Evolutionary conservation across 2,797 vertebrate genomes (phyloP), one percentile per base, ranked within the genome.

Genomic region (Okamejei kenojei): DNA sequence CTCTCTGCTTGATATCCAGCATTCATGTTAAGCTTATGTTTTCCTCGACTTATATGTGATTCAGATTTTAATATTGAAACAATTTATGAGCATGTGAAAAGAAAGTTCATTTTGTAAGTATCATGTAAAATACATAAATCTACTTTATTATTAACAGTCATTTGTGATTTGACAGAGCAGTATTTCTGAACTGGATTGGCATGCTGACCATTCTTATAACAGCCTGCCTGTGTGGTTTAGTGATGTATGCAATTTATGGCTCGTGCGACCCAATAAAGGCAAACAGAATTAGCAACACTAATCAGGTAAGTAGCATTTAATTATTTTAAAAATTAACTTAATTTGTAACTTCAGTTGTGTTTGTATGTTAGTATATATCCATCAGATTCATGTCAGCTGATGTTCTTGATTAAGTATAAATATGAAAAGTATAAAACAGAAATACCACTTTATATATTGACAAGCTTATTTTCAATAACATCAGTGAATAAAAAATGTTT

Each of bases 211-310:
- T 92, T 15, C 71, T 92, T 38, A 7, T 71, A 23, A 54, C 26
- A 45, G 71, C 90, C 38, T 74, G 90, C 45, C 71, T 92, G 90
- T 92, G 90, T 92, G 90, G 90, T 74, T 92, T 92, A 76, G 71
- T 92, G 26, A 45, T 92, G 71, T 92, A 92, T 19, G 90, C 71
- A 45, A 38, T 92, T 74, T 92, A 76, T n/a, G 90, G 76, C 7
- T 74, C 71, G 35, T 92, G 90, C 19, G 90, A 92, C 76, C 68
- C 68, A 54, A 76, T 92, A 92, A 92, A 74, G 38, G 10, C 90
- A 29, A 74, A 74, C 35, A 92, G 15, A 74, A 54, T 92, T 54
- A 74, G 38, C 54, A 74, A 76, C 90, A 29, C 38, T n/a, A 92
- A 92, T 13, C 90, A 92, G 23, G 90, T 92, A 74, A 91, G 68